phyloP scores from a whole-genome alignment of 1,140 invertebrate species.

The Macrobrachium rosenbergii region DNA sequence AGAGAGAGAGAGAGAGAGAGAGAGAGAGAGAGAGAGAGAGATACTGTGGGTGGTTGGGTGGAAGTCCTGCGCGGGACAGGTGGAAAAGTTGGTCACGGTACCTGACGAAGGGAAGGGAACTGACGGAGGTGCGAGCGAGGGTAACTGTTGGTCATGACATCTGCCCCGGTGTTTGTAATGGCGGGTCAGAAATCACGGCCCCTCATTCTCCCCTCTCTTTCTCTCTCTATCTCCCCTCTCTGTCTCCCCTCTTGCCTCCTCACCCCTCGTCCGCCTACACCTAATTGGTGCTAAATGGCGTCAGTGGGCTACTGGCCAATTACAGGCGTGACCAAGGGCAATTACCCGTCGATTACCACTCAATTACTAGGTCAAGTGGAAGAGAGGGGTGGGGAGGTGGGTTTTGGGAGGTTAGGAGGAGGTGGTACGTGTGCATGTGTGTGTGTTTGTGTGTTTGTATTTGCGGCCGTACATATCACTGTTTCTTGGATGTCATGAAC shows the following conservation, averaged over 20 bases:
- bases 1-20: no score
- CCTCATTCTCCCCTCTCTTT: not conserved
- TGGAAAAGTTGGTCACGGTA: not conserved
- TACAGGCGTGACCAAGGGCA: constrained; percentile 31
- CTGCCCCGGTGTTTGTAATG: constrained; percentile 13
- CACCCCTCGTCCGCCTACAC: not conserved
- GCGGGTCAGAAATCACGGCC: constrained; percentile 40
- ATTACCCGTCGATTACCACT: constrained; percentile 41
- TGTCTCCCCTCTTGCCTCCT: no score
- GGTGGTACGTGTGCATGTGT: no score
- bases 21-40: not conserved
- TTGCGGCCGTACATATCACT: no score
- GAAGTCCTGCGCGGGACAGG: not conserved
- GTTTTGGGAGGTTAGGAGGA: no score
- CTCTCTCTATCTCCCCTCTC: not conserved
- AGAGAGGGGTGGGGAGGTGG: no score
- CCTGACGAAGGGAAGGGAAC: not conserved
- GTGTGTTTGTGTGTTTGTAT: no score
- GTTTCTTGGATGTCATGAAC: no score
- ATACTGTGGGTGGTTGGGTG: not conserved
- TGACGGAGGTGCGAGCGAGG: not conserved
- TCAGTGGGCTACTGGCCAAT: constrained; percentile 35
- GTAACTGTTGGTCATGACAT: not conserved
- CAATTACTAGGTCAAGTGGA: constrained; percentile 38
- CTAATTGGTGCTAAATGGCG: constrained; percentile 35